Evolutionary conservation across 1,140 invertebrate genomes (phyloP).

Genomic region (Lepidostoma basale): DNA sequence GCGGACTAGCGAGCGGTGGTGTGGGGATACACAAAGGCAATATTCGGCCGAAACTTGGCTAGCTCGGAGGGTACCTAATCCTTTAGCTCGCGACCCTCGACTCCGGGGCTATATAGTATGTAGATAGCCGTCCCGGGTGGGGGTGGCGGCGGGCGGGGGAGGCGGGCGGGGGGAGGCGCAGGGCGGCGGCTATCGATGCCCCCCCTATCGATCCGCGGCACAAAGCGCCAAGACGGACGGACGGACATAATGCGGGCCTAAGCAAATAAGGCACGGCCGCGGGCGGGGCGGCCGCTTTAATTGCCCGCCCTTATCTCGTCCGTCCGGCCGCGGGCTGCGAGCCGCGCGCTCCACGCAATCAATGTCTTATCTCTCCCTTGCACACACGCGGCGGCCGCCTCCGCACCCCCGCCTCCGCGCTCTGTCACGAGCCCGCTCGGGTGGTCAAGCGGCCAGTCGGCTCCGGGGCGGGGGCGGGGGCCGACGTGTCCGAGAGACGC

Average conservation of each 20-base stretch:
- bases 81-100: slow-evolving; percentile 26
- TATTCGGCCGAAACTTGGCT: slow-evolving; percentile 26
- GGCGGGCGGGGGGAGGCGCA: neutral
- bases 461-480: neutral
- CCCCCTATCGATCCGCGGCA: slow-evolving; percentile 41
- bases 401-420: slow-evolving; percentile 38
- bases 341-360: slow-evolving; percentile 27
- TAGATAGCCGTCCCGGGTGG: slow-evolving; percentile 36
- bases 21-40: slow-evolving; percentile 23
- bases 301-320: slow-evolving; percentile 44
- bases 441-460: slow-evolving; percentile 1
- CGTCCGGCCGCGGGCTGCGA: slow-evolving; percentile 38
- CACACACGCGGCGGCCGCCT: slow-evolving; percentile 48
- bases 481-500: slow-evolving; percentile 16
- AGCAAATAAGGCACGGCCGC: slow-evolving; percentile 41
- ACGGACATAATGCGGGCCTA: slow-evolving; percentile 45
- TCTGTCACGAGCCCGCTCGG: slow-evolving; percentile 1
- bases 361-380: slow-evolving; percentile 38
- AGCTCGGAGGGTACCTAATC: slow-evolving; percentile 20
- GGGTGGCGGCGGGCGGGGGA: slow-evolving; percentile 1
- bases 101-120: slow-evolving; percentile 32
- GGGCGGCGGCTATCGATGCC: slow-evolving; percentile 37
- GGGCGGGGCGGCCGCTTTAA: slow-evolving; percentile 29
- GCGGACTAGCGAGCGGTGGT: too few species aligned
- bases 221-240: slow-evolving; percentile 45